Conservation (phyloP, 2,888 invertebrate species). For the Drosophila melanocephala region DNA sequence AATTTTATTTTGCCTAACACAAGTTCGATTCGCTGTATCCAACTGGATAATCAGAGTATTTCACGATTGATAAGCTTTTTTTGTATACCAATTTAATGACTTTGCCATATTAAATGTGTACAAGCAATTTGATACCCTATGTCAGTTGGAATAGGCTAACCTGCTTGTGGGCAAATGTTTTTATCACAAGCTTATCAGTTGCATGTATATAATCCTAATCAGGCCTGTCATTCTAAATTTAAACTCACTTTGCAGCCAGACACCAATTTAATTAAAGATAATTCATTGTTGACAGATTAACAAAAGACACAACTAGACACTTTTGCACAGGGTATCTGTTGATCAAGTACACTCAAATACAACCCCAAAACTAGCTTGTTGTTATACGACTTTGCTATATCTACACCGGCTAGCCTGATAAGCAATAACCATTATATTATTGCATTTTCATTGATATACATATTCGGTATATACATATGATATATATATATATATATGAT, state of each 20-base stretch:
- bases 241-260: not conserved
- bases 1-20: not conserved
- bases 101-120: not conserved
- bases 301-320: not conserved
- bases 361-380: not conserved
- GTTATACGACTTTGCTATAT: conserved; percentile 5
- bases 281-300: not conserved
- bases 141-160: too few species aligned
- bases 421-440: conserved; percentile 3
- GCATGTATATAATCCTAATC: not conserved
- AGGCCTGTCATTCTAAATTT: not conserved
- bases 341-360: not conserved
- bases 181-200: not conserved
- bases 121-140: conserved; percentile 5
- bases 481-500: not conserved
- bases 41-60: not conserved
- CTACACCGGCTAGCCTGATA: conserved; percentile 16
- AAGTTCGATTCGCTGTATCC: not conserved
- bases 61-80: conserved; percentile 1
- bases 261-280: too few species aligned
- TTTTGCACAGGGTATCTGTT: conserved; percentile 12
- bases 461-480: not conserved
- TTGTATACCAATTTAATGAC: not conserved
- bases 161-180: not conserved
- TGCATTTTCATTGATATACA: conserved; percentile 11